A percentile compares a stretch with the other conserved stretches of the same genome.
These are phyloP conservation scores for Emmelina monodactyla DNA, from an alignment of 2,888 invertebrate genomes.

Conservation along the genomic window DNA sequence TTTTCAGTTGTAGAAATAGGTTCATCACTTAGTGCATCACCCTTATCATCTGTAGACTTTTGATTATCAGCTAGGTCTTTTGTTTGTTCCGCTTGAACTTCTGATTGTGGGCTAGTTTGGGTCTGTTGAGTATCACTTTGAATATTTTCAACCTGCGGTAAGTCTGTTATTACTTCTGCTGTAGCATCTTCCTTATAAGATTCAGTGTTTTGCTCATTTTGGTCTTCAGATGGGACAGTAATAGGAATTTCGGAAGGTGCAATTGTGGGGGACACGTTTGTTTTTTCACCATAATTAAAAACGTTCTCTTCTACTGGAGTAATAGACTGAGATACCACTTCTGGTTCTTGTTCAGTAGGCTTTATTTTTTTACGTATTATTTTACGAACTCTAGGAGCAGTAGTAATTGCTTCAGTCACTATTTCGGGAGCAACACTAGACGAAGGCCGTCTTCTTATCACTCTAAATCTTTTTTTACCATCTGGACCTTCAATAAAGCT, in stretches of 20 bases:
- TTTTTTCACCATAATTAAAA: slow-evolving; percentile 50
- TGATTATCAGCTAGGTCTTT: neutral
- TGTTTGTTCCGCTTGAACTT: slow-evolving; percentile 6
- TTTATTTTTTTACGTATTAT: slow-evolving; percentile 46
- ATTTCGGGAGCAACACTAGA: slow-evolving; percentile 21
- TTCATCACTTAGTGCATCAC: slow-evolving; percentile 13
- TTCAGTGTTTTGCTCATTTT: slow-evolving; percentile 23
- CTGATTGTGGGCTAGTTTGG: slow-evolving; percentile 19
- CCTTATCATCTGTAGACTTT: neutral
- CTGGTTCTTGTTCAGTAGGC: slow-evolving; percentile 29
- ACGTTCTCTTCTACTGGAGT: slow-evolving; percentile 26
- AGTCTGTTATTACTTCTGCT: slow-evolving; percentile 19
- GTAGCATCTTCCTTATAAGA: slow-evolving; percentile 9
- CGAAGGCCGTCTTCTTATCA: slow-evolving; percentile 43
- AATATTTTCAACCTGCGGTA: neutral
- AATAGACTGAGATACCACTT: slow-evolving; percentile 29
- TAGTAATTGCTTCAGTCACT: slow-evolving; percentile 21
- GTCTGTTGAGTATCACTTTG: no score
- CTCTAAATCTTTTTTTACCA: slow-evolving; percentile 40
- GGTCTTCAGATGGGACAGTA: slow-evolving; percentile 19
- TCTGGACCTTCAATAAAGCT: slow-evolving; percentile 31
- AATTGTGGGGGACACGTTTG: slow-evolving; percentile 21
- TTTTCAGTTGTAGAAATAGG: slow-evolving; percentile 19
- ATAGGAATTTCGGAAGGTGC: slow-evolving; percentile 15
- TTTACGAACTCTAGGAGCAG: slow-evolving; percentile 38